Evolutionary conservation across 1,140 invertebrate genomes (phyloP), one percentile per base, ranked within the genome.

Genomic region (Apolygus lucorum): DNA sequence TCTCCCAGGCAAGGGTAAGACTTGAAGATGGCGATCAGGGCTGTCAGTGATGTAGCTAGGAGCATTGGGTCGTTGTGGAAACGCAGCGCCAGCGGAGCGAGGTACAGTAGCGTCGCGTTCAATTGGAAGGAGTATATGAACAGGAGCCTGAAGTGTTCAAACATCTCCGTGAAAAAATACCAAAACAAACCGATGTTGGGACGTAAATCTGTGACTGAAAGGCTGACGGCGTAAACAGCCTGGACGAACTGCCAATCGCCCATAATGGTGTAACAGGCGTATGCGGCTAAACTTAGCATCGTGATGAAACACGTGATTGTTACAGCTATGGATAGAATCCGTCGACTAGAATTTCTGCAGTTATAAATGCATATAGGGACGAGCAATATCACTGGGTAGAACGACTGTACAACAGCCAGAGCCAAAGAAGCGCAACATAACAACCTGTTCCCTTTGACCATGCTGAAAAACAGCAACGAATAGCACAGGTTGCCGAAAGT

Each of bases 161-260:
- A 99, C 93, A 99, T 97, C 83, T 99, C 96, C 0, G 95, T 98
- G 77, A 99, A 99, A 79, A 99, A 99, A 78, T 99, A 99, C 97
- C 97, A 99, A 79, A 98, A 99, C 0, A 99, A 81, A 1, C 97
- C 97, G 76, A 98, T 92, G 77, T 99, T 99, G 25, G 97, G 97
- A 73, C 93, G 90, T 62, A 99, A 81, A 81, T 99, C 96, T 25
- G 93, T 92, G 24, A 97, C 93, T 62, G 85, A 86, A 67, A 92
- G 83, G 90, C 92, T 90, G 76, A 92, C 93, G 52, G 89, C 90
- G 80, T 91, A 91, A 8, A 90, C 92, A 67, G 90, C 85, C 73
- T 87, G 80, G 11, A 94, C 73, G 78, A 92, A 94, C 28, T 82
- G 79, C 84, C 88, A 90, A 63, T 84, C 85, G n/a, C 85, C 71